phyloP scores from a whole-genome alignment of 1,140 invertebrate genomes.

The Drosophila orosa region DNA sequence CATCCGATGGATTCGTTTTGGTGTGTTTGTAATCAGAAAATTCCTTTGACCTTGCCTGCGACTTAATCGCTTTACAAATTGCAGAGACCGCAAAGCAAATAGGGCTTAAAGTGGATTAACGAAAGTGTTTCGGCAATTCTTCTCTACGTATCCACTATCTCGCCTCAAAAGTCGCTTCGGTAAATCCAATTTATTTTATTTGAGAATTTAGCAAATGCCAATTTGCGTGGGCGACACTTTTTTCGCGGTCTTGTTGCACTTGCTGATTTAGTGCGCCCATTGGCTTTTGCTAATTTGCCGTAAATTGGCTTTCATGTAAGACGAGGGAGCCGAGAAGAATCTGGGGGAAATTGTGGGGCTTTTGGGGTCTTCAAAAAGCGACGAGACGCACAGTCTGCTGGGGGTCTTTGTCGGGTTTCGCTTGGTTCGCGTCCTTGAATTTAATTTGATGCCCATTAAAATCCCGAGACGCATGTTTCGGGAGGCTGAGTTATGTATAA shows the following conservation, averaged over 20 bases:
- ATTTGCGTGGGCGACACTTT: slow-evolving; percentile 46
- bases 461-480: slow-evolving; percentile 3
- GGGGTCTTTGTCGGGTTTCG: slow-evolving; percentile 76
- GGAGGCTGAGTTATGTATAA: neutral
- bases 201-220: slow-evolving; percentile 50
- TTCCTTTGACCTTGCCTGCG: slow-evolving; percentile 38
- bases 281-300: slow-evolving; percentile 73
- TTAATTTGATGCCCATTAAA: slow-evolving; percentile 68
- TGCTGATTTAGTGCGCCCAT: slow-evolving; percentile 71
- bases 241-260: slow-evolving; percentile 14
- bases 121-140: slow-evolving; percentile 62
- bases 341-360: neutral
- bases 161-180: neutral
- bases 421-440: slow-evolving; percentile 72
- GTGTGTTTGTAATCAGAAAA: slow-evolving; percentile 3
- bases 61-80: slow-evolving; percentile 31
- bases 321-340: neutral
- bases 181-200: slow-evolving; percentile 80
- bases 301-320: slow-evolving; percentile 75
- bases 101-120: slow-evolving; percentile 71
- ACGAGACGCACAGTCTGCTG: slow-evolving; percentile 68
- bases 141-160: neutral
- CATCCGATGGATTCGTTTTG: neutral
- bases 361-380: slow-evolving; percentile 37
- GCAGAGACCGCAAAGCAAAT: slow-evolving; percentile 35